Evolutionary conservation across 1,140 invertebrate genomes (phyloP).

Genomic region (Vanessa tameamea): DNA sequence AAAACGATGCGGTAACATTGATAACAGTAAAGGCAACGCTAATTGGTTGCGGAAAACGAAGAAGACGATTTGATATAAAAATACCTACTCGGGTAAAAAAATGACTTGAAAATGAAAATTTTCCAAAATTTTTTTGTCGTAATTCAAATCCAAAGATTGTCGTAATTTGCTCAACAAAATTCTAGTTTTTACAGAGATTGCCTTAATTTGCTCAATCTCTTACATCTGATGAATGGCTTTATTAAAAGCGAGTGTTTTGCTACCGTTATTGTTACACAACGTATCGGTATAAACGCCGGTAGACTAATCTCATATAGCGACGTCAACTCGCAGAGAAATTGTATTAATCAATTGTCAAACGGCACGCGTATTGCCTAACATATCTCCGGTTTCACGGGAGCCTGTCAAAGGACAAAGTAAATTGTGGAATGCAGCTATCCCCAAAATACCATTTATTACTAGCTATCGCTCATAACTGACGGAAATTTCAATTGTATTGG

Average conservation of each 20-base stretch:
- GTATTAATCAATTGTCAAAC: constrained; percentile 77
- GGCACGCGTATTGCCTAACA: constrained; percentile 51
- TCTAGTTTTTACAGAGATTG: no score
- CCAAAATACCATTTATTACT: constrained; percentile 41
- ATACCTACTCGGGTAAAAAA: no score
- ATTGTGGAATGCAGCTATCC: constrained; percentile 45
- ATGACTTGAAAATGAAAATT: no score
- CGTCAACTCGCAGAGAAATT: constrained; percentile 61
- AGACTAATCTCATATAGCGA: constrained; percentile 46
- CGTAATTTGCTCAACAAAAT: no score
- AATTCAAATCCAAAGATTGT: no score
- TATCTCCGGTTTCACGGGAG: constrained; percentile 50
- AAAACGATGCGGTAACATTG: no score
- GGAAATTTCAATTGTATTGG: constrained; percentile 36
- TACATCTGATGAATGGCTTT: neutral
- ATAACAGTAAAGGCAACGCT: no score
- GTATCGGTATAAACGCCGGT: constrained; percentile 23
- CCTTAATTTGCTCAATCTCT: neutral
- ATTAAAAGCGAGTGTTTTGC: constrained; percentile 4
- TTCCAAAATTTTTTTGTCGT: no score
- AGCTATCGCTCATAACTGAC: constrained; percentile 36
- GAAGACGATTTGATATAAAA: no score
- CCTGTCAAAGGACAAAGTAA: constrained; percentile 55
- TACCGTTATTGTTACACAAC: neutral
- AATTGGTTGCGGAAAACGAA: no score